Percentiles rank a stretch among this genome's conserved stretches.
Conservation (phyloP, 2,797 vertebrate species). For the Pseudocheirus occidentalis region DNA sequence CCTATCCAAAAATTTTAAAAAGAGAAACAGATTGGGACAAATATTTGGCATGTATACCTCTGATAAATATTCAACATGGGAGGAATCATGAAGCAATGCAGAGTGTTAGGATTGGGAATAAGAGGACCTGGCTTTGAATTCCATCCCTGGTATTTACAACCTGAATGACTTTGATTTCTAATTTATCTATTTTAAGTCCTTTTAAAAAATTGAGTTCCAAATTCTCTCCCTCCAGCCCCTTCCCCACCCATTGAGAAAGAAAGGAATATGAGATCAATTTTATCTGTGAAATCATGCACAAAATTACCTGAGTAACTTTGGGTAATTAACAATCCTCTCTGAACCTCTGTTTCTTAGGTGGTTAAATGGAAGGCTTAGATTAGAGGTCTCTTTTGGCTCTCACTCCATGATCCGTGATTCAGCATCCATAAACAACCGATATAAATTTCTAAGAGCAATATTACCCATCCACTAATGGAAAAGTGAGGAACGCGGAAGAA, state of each 20-base stretch:
- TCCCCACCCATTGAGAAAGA: neutral
- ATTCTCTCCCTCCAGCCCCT: neutral
- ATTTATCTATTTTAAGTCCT: neutral
- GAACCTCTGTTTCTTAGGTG: neutral
- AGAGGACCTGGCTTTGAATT: neutral
- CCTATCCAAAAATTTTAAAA: neutral
- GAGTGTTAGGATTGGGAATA: neutral
- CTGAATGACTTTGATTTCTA: neutral
- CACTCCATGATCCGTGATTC: neutral
- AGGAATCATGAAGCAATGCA: neutral
- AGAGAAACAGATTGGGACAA: conserved; percentile 1
- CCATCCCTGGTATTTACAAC: neutral
- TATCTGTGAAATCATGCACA: neutral
- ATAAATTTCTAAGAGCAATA: neutral
- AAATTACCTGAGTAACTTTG: neutral
- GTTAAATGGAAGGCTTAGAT: neutral
- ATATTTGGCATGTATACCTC: neutral
- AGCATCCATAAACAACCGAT: neutral
- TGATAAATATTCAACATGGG: conserved; percentile 1
- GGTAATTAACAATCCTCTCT: neutral
- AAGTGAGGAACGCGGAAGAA: neutral
- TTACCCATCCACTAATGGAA: neutral
- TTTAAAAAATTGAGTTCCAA: neutral
- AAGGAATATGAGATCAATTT: neutral
- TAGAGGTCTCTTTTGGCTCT: neutral